Evolutionary conservation across 2,113 vertebrate species (phyloP).

Genomic region (Semicossyphus pulcher): DNA sequence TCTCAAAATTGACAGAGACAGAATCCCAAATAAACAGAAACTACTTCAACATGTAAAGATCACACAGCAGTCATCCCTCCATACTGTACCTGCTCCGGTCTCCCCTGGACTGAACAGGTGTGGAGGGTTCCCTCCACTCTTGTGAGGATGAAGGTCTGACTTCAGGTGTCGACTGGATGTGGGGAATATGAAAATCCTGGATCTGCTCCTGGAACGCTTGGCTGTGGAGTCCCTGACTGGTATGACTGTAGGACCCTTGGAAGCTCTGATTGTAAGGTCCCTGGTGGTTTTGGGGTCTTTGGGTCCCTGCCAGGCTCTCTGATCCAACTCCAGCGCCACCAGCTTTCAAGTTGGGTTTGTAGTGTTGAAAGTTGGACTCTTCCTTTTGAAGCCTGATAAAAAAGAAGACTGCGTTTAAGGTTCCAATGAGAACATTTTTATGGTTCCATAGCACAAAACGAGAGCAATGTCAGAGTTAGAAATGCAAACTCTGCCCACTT

Average conservation of each 20-base stretch:
- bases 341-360: constrained; percentile 67
- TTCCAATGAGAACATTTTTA: neutral
- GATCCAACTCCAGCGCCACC: constrained; percentile 40
- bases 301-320: constrained; percentile 54
- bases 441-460: neutral
- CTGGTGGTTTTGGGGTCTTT: constrained; percentile 37
- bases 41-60: too few relatives aligned
- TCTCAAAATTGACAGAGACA: too few relatives aligned
- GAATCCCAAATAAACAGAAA: too few relatives aligned
- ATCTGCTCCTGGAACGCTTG: constrained; percentile 38
- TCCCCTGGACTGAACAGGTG: constrained; percentile 14
- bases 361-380: constrained; percentile 65
- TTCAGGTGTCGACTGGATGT: constrained; percentile 15
- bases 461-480: neutral
- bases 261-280: constrained; percentile 15
- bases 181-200: constrained; percentile 19
- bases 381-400: constrained; percentile 46
- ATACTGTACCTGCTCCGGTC: constrained; percentile 49
- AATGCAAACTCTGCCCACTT: neutral
- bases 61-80: neutral
- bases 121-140: constrained; percentile 69
- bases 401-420: constrained; percentile 4
- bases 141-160: constrained; percentile 40
- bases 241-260: constrained; percentile 4
- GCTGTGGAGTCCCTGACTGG: constrained; percentile 9